Base-by-base conservation (phyloP, 2,888 invertebrate species). In the Tinea pellionella region DNA sequence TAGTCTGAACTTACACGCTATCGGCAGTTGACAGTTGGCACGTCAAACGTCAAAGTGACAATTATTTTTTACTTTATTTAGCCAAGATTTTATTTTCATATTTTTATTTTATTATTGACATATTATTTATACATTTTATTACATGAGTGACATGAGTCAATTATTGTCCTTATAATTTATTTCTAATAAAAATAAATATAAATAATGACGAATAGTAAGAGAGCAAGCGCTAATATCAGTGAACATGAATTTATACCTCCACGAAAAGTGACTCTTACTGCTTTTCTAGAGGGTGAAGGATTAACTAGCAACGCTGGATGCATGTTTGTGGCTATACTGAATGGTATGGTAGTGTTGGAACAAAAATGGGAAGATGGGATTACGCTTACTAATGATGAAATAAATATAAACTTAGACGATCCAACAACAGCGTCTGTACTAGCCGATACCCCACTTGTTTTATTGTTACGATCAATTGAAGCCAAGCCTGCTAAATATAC, bases 401-500 rank as follows among this genome's bases (percentile, higher is more conserved):
- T 78, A 19, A 69, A 72, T 1, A 16, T 83, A 32, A 74, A 84
- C 66, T 66, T 86, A 12, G 73, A 73, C 58, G 72, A 78, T 15
- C 58, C 65, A 32, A 43, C 41, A 47, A 62, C 61, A 63, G 77
- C 76, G 65, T 61, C 60, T 3, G 24, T 75, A 18, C 58, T 78
- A 15, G 73, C 77, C 0, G 74, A 78, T 60, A 67, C 63, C 9
- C 87, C 86, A n/a, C 64, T 87, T 24, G 65, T 82, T 60, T 74
- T 84, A 57, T 37, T 87, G 32, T 63, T 85, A 30, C 80, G 84
- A 37, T 6, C 61, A 19, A 11, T 61, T 47, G 69, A 69, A 53
- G 72, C 69, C 12, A 84, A 84, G 69, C 62, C 64, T 12, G 2
- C 66, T 1, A 80, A 75, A 64, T 83, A 83, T 37, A 64, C 68